Percentiles rank a stretch among this genome's conserved stretches.
Conservation (phyloP, 2,797 vertebrate genomes). For the Characodon lateralis region DNA sequence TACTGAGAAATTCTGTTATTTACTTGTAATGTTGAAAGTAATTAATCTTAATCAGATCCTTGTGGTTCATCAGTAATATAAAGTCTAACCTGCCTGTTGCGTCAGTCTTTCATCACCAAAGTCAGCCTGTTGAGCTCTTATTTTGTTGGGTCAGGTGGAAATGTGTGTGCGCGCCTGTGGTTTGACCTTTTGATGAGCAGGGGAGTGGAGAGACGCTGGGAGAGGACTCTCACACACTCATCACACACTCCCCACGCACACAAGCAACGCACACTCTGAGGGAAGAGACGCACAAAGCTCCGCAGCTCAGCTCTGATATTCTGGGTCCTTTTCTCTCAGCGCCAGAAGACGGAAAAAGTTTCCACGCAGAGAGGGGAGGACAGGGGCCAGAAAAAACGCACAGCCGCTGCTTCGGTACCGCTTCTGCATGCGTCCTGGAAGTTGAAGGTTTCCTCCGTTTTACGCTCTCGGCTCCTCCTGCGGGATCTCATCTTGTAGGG, state of each 20-base stretch:
- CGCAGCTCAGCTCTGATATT: conserved; percentile 34
- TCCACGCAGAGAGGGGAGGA: conserved; percentile 31
- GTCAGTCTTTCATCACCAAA: too few species aligned
- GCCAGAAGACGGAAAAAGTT: conserved; percentile 61
- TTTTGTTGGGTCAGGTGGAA: conserved; percentile 45
- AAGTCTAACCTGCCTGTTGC: too few species aligned
- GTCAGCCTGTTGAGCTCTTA: conserved; percentile 41
- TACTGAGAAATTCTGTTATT: not conserved
- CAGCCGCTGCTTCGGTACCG: not conserved
- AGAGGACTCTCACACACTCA: conserved; percentile 58
- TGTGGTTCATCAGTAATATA: too few species aligned
- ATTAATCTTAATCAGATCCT: too few species aligned
- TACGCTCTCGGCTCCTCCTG: not conserved
- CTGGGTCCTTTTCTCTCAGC: conserved; percentile 12
- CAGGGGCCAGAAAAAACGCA: not conserved
- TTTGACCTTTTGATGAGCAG: conserved; percentile 34
- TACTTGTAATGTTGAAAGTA: too few species aligned
- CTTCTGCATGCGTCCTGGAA: not conserved
- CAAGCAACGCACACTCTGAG: conserved; percentile 52
- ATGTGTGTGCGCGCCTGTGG: rapidly evolving
- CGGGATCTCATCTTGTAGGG: conserved; percentile 16
- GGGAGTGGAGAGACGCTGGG: conserved; percentile 67
- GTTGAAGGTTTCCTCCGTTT: not conserved
- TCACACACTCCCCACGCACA: conserved; percentile 28
- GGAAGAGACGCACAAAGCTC: conserved; percentile 62